Conservation (phyloP, 2,113 vertebrate species). For the Scopus umbretta region DNA sequence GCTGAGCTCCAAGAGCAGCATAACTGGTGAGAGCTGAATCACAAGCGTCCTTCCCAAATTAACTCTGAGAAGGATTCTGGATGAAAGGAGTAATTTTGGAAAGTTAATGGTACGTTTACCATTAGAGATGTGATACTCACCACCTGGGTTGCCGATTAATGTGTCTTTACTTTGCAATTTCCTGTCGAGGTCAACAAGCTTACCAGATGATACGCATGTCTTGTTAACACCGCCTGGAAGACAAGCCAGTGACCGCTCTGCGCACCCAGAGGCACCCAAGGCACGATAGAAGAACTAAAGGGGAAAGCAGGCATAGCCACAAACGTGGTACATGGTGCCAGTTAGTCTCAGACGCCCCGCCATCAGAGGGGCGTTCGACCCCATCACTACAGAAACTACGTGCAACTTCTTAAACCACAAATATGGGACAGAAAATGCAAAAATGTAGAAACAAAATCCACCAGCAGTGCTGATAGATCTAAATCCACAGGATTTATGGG, state of each 20-base stretch:
- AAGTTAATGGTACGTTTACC: background rate
- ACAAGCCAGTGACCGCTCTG: background rate
- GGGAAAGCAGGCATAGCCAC: background rate
- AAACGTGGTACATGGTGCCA: rapidly evolving
- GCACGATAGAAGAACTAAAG: background rate
- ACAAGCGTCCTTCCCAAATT: background rate
- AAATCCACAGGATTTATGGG: background rate
- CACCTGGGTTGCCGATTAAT: background rate
- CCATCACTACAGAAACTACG: no score
- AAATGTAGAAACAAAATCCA: background rate
- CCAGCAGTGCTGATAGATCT: background rate
- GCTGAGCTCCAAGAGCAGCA: background rate
- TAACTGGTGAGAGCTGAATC: background rate
- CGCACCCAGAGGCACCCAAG: no score
- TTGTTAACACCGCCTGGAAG: background rate
- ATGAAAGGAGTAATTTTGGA: background rate
- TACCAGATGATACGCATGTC: background rate
- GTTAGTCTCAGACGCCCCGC: no score
- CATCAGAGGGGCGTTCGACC: no score
- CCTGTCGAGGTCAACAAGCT: background rate
- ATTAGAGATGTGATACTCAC: background rate
- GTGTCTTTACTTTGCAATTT: background rate
- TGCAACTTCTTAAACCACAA: background rate
- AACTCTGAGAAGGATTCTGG: background rate
- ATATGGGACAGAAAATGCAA: background rate